These are phyloP conservation scores for Heteractis magnifica DNA, from an alignment of 92 coral and sea anemone genomes.

Conservation along the genomic window DNA sequence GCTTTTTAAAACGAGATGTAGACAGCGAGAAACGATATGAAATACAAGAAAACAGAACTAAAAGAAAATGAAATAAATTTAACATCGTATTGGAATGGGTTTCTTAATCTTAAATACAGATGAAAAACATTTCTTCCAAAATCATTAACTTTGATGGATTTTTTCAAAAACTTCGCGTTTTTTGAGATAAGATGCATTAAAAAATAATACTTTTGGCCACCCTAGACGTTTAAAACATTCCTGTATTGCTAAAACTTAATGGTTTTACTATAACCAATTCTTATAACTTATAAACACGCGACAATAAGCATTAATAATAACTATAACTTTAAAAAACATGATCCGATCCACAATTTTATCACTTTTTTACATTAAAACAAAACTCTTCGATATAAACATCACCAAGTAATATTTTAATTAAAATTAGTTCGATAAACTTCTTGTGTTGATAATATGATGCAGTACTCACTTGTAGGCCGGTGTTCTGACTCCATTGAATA, in stretches of 20 bases:
- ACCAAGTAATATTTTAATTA: background rate
- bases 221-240: no score
- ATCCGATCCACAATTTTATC: background rate
- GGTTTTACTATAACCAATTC: no score
- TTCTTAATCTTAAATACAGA: background rate
- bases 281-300: background rate
- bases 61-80: background rate
- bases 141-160: background rate
- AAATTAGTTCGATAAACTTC: background rate
- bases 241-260: no score
- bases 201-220: no score
- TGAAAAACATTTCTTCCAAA: background rate
- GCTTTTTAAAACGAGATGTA: background rate
- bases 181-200: background rate
- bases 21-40: background rate
- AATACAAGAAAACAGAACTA: background rate
- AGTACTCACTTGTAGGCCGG: slow-evolving; percentile 95
- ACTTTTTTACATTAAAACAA: slow-evolving; percentile 1
- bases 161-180: background rate
- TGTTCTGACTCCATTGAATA: slow-evolving; percentile 65
- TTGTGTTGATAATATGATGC: background rate
- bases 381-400: background rate
- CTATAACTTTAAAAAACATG: background rate
- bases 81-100: background rate
- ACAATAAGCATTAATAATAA: background rate